Percentiles rank a stretch among this genome's conserved stretches.
phyloP scores from a whole-genome alignment of 2,888 invertebrate species.

The Megalurothrips usitatus region DNA sequence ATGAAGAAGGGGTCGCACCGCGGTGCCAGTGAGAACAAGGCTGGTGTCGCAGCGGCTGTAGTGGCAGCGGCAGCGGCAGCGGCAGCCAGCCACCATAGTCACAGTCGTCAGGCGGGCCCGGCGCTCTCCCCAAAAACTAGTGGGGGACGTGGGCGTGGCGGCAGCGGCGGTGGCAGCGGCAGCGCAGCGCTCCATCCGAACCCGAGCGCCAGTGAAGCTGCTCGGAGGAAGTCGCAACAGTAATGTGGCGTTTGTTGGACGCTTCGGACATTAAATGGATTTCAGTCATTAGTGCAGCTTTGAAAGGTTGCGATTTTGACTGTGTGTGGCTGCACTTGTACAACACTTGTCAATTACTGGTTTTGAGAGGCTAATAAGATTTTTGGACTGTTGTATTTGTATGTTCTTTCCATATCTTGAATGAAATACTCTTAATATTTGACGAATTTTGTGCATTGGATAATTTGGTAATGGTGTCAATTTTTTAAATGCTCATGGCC shows the following conservation, averaged over 20 bases:
- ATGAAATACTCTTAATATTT: background rate
- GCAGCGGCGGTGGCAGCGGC: background rate
- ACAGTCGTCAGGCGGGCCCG: background rate
- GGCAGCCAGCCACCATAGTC: background rate
- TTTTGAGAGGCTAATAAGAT: background rate
- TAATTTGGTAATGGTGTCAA: background rate
- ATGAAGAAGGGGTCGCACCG: background rate
- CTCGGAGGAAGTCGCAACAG: background rate
- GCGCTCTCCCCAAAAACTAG: background rate
- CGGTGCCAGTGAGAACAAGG: no score
- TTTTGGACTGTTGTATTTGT: background rate
- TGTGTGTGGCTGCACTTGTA: slow-evolving; percentile 1
- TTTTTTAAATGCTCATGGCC: slow-evolving; percentile 21
- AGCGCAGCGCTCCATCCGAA: background rate
- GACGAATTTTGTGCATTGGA: background rate
- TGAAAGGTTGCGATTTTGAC: background rate
- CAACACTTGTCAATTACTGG: background rate
- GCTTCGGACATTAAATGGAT: background rate
- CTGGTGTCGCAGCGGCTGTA: background rate
- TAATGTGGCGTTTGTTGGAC: background rate
- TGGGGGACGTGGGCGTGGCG: background rate
- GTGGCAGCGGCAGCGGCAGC: background rate
- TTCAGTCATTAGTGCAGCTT: background rate
- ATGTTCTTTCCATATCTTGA: background rate
- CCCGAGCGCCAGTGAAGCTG: background rate